These are phyloP conservation scores for Parambassis ranga DNA, from an alignment of 2,797 vertebrate genomes.

Conservation along the genomic window DNA sequence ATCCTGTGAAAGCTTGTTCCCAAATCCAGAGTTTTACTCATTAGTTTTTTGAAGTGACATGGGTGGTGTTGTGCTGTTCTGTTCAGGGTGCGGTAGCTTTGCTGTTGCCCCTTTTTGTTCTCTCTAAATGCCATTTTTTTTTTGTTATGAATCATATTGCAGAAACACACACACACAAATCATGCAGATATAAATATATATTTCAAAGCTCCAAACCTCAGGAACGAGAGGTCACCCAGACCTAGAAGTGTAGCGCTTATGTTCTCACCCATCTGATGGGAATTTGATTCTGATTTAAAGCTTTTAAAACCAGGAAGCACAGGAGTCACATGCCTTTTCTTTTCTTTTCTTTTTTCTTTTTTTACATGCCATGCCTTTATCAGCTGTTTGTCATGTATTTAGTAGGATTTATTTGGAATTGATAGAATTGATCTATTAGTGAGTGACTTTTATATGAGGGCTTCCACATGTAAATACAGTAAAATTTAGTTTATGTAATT, in stretches of 20 bases:
- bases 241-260: constrained; percentile 58
- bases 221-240: constrained; percentile 54
- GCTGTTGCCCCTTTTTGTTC: constrained; percentile 6
- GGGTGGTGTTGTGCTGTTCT: constrained; percentile 22
- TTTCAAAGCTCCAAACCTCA: constrained; percentile 58
- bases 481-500: background rate
- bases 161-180: background rate
- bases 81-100: constrained; percentile 37
- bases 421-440: constrained; percentile 9
- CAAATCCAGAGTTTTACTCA: constrained; percentile 41
- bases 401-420: background rate
- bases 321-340: too few species aligned
- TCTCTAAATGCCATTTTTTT: constrained; percentile 26
- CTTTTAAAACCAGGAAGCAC: too few species aligned
- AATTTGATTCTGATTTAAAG: constrained; percentile 7
- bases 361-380: constrained; percentile 23
- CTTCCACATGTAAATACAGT: constrained; percentile 59
- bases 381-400: constrained; percentile 19
- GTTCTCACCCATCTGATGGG: constrained; percentile 29
- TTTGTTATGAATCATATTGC: constrained; percentile 27
- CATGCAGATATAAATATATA: constrained; percentile 16
- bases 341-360: too few species aligned
- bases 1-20: constrained; percentile 43
- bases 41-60: constrained; percentile 39
- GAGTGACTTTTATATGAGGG: constrained; percentile 35